Conservation (phyloP, 1,140 invertebrate species). For the Drosophila seguyi region DNA sequence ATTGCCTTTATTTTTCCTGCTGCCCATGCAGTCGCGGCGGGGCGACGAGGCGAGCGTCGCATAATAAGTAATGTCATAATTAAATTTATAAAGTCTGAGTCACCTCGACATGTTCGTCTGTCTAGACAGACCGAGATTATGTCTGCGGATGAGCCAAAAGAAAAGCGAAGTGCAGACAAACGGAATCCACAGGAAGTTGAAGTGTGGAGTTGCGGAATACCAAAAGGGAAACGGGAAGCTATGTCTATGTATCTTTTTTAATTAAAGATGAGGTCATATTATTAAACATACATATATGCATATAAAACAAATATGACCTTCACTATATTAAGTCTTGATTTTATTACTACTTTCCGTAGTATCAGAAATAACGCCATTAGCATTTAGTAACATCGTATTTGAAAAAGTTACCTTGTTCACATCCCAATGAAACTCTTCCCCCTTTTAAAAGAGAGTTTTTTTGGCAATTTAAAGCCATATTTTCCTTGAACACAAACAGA, state of each 20-base stretch:
- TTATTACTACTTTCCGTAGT: too few species aligned
- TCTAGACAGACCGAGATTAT: constrained; percentile 71
- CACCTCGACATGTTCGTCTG: constrained; percentile 58
- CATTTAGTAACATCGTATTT: too few species aligned
- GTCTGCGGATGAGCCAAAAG: constrained; percentile 11
- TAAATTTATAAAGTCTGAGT: constrained; percentile 75
- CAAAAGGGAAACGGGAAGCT: constrained; percentile 2
- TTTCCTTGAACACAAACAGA: background rate
- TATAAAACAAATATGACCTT: background rate
- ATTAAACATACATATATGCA: too few species aligned
- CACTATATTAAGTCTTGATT: background rate
- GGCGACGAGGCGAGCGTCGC: constrained; percentile 47
- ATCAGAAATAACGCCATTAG: too few species aligned
- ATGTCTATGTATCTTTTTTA: background rate
- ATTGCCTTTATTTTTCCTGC: constrained; percentile 15
- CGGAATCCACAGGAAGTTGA: constrained; percentile 36
- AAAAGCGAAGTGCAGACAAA: constrained; percentile 14
- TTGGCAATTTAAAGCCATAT: background rate
- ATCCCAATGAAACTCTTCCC: too few species aligned
- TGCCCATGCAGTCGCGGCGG: background rate
- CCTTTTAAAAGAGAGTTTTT: background rate
- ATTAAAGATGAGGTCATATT: constrained; percentile 13
- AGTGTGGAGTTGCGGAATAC: constrained; percentile 11
- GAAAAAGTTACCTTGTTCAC: too few species aligned
- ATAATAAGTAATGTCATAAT: constrained; percentile 81